These are phyloP conservation scores for Vandiemenella viatica DNA, from an alignment of 2,888 invertebrate species.

Conservation along the genomic window DNA sequence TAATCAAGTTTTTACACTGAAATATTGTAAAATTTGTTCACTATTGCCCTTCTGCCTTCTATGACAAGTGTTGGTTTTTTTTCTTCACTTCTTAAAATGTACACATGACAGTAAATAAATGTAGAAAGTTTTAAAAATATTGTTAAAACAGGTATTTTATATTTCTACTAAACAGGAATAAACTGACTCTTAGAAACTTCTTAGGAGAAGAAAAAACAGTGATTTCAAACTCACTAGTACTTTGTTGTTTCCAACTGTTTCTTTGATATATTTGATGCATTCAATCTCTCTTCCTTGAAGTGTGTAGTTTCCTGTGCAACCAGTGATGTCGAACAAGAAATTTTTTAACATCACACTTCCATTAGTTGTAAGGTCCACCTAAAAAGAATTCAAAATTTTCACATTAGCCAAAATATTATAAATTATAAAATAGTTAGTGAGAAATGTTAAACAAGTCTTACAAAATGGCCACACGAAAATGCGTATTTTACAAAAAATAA, in stretches of 20 bases:
- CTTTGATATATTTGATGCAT: conserved; percentile 83
- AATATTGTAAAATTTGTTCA: no score
- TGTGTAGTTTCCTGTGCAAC: conserved; percentile 74
- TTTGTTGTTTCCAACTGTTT: conserved; percentile 80
- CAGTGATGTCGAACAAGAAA: conserved; percentile 84
- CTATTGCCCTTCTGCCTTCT: no score
- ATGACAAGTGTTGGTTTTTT: no score
- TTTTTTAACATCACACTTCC: conserved; percentile 86
- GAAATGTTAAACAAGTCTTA: conserved; percentile 2
- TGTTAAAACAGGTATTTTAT: neutral
- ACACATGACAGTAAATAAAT: no score
- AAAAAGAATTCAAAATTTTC: no score
- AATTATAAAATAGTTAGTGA: neutral
- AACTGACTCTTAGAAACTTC: neutral
- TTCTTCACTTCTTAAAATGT: no score
- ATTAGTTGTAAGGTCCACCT: conserved; percentile 84
- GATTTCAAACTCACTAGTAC: conserved; percentile 55
- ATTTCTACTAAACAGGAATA: neutral
- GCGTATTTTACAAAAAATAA: no score
- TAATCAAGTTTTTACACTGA: no score
- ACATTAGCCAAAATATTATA: neutral
- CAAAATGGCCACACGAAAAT: no score
- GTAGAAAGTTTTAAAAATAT: neutral
- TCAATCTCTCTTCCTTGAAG: conserved; percentile 73
- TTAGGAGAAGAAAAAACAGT: neutral